A percentile compares a stretch with the other conserved stretches of the same genome.
Evolutionary conservation across 2,113 vertebrate species (phyloP).

Genomic region (Planiliza haematocheilus): DNA sequence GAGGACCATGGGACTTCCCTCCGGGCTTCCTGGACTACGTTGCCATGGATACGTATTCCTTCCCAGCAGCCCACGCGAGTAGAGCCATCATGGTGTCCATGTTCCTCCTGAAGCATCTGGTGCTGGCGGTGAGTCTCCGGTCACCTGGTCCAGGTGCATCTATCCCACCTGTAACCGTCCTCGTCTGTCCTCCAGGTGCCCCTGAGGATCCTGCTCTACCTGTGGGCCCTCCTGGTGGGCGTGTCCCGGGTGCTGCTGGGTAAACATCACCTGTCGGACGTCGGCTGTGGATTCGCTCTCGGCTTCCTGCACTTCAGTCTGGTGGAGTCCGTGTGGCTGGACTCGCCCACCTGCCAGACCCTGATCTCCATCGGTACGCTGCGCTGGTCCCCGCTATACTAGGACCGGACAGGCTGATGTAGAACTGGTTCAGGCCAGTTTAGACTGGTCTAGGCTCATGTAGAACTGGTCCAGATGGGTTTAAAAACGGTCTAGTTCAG

Average conservation of each 20-base stretch:
- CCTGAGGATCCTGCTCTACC: constrained; percentile 89
- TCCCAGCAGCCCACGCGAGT: constrained; percentile 92
- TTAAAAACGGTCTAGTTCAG: background rate
- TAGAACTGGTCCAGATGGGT: background rate
- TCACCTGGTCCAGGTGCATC: too few relatives aligned
- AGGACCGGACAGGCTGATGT: constrained; percentile 13
- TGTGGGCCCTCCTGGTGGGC: constrained; percentile 92
- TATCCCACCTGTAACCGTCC: background rate
- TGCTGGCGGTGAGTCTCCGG: constrained; percentile 83
- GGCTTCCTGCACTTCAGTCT: constrained; percentile 93
- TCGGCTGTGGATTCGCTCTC: constrained; percentile 89
- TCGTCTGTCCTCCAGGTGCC: constrained; percentile 78
- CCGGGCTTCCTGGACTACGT: constrained; percentile 90
- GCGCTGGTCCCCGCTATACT: constrained; percentile 72
- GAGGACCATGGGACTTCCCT: constrained; percentile 88
- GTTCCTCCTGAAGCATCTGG: constrained; percentile 94
- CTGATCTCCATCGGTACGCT: constrained; percentile 90
- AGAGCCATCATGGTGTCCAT: constrained; percentile 91
- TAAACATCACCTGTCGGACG: constrained; percentile 92
- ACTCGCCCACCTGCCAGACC: constrained; percentile 92
- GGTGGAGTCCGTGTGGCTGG: constrained; percentile 94
- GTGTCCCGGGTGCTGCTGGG: constrained; percentile 91
- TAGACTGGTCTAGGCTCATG: background rate
- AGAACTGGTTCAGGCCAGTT: background rate
- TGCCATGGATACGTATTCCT: constrained; percentile 92